Evolutionary conservation across 2,113 vertebrate species (phyloP).

Genomic region (Rhipidura dahli): DNA sequence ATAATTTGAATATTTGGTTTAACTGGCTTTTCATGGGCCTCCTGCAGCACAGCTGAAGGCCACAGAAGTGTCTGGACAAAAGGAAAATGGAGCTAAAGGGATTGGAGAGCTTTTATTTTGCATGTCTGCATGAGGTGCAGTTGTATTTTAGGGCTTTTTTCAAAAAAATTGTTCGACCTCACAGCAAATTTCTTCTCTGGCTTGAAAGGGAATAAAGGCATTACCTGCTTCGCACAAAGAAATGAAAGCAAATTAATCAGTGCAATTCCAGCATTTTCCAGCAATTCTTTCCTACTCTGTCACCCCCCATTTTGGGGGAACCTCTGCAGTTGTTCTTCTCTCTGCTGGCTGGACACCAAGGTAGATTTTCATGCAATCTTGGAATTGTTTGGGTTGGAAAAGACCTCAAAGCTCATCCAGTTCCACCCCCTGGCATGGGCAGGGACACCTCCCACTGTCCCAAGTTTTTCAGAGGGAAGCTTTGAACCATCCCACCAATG

Average conservation of each 20-base stretch:
- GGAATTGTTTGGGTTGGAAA: background rate
- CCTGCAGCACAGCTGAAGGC: background rate
- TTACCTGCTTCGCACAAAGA: background rate
- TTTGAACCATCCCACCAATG: background rate
- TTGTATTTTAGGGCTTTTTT: background rate
- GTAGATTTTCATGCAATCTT: background rate
- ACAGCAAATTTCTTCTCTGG: background rate
- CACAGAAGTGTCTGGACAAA: constrained; percentile 7
- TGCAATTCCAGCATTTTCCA: background rate
- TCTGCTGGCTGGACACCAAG: background rate
- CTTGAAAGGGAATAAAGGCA: background rate
- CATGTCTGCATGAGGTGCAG: background rate
- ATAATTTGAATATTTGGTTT: background rate
- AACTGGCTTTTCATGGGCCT: background rate
- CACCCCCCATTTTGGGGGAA: background rate
- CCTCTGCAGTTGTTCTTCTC: background rate
- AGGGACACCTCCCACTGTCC: background rate
- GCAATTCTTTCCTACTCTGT: background rate
- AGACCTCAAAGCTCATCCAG: background rate
- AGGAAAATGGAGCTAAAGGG: background rate
- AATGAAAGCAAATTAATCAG: background rate
- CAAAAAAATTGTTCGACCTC: background rate
- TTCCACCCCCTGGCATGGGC: background rate
- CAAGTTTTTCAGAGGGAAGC: background rate
- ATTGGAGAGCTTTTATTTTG: background rate